A percentile compares a stretch with the other conserved stretches of the same genome.
These are phyloP conservation scores for Caretta caretta DNA, from an alignment of 2,113 vertebrate genomes.

Conservation along the genomic window DNA sequence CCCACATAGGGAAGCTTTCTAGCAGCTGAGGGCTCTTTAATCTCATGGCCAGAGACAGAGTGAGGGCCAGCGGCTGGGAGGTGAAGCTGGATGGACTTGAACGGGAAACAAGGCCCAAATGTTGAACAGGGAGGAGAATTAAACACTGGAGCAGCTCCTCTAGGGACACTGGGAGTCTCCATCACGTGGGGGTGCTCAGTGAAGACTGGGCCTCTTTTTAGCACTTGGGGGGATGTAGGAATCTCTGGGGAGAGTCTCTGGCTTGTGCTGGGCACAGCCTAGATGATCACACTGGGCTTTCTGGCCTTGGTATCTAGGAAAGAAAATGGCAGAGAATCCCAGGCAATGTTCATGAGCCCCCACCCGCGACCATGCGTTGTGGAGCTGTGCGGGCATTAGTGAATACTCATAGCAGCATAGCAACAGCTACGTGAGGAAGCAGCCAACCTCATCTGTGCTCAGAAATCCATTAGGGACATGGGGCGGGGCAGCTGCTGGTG, in stretches of 20 bases:
- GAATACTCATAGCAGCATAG: too few relatives aligned
- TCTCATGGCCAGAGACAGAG: too few relatives aligned
- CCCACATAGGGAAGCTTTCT: not conserved
- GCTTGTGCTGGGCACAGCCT: not conserved
- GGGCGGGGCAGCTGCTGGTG: too few relatives aligned
- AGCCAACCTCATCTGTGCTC: too few relatives aligned
- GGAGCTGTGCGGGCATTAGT: not conserved
- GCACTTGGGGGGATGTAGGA: too few relatives aligned
- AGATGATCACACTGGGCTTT: too few relatives aligned
- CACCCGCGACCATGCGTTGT: not conserved
- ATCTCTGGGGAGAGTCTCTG: not conserved
- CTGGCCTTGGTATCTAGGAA: too few relatives aligned
- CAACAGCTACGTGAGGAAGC: too few relatives aligned
- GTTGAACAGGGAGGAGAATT: not conserved
- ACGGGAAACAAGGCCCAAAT: not conserved
- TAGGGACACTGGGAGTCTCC: not conserved
- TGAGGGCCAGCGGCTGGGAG: not conserved
- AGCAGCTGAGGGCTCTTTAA: too few relatives aligned
- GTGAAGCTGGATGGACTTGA: not conserved
- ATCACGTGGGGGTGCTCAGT: not conserved
- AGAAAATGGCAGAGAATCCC: too few relatives aligned
- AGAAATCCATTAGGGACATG: too few relatives aligned
- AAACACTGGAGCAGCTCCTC: not conserved
- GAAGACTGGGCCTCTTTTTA: not conserved
- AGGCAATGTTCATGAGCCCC: too few relatives aligned